These are phyloP conservation scores for Aphaenogaster rudis DNA, from an alignment of 1,140 invertebrate genomes.

Conservation along the genomic window DNA sequence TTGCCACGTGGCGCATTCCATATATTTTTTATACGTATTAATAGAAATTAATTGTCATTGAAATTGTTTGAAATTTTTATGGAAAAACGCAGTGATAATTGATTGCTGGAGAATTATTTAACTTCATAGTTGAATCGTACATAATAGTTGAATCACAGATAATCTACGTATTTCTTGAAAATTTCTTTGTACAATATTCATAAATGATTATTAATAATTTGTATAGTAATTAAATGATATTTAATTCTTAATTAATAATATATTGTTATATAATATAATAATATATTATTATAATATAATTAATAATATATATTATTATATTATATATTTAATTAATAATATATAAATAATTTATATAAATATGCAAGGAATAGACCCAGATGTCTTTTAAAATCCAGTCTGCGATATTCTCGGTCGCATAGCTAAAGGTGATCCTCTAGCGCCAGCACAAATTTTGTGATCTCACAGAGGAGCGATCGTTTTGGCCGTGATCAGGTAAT, in stretches of 20 bases:
- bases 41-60: conserved; percentile 6
- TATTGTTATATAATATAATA: not conserved
- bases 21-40: not conserved
- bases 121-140: not conserved
- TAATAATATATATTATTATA: too few relatives aligned
- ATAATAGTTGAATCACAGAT: not conserved
- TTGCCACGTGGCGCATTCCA: not conserved
- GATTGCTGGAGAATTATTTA: not conserved
- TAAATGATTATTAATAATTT: conserved; percentile 1
- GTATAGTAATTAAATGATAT: not conserved
- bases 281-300: not conserved
- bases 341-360: not conserved
- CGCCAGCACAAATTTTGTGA: conserved; percentile 28
- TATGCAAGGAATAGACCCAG: not conserved
- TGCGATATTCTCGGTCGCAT: conserved; percentile 4
- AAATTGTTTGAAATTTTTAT: not conserved
- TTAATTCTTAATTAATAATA: not conserved
- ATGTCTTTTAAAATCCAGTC: conserved; percentile 38
- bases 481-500: not conserved
- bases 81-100: not conserved
- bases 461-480: not conserved
- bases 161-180: not conserved
- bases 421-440: not conserved
- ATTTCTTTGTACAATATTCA: not conserved
- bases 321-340: not conserved